phyloP scores from a whole-genome alignment of 2,797 vertebrate species.

The Siniperca undulata region DNA sequence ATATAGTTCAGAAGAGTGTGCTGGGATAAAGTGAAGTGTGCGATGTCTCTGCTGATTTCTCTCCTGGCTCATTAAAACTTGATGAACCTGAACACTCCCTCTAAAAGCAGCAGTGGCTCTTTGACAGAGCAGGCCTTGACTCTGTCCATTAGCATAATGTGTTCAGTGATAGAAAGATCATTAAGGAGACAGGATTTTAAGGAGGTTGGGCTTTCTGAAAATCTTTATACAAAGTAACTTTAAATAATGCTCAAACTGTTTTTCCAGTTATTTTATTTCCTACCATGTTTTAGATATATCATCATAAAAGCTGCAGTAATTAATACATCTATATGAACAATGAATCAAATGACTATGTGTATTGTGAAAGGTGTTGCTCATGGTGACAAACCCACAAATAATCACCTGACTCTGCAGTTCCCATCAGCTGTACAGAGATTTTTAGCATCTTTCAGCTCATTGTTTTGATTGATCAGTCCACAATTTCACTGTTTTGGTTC shows the following conservation, averaged over 20 bases:
- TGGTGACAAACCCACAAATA: background rate
- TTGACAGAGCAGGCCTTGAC: constrained; percentile 58
- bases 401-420: background rate
- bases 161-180: constrained; percentile 61
- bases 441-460: background rate
- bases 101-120: constrained; percentile 73
- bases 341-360: background rate
- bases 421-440: background rate
- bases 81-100: constrained; percentile 76
- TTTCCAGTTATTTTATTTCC: constrained; percentile 1
- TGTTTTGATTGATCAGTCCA: background rate
- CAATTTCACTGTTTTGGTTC: background rate
- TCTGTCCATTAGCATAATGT: constrained; percentile 75
- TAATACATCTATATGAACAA: background rate
- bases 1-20: constrained; percentile 39
- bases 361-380: background rate
- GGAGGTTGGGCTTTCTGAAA: constrained; percentile 31
- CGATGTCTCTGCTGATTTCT: constrained; percentile 67
- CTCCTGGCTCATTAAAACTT: constrained; percentile 79
- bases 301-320: background rate
- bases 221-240: constrained; percentile 8
- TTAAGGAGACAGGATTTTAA: constrained; percentile 39
- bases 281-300: background rate
- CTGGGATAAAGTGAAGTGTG: constrained; percentile 59
- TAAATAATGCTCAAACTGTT: constrained; percentile 11